Conservation (phyloP, 64 coral and sea anemone genomes). For the Montipora efflorescens region DNA sequence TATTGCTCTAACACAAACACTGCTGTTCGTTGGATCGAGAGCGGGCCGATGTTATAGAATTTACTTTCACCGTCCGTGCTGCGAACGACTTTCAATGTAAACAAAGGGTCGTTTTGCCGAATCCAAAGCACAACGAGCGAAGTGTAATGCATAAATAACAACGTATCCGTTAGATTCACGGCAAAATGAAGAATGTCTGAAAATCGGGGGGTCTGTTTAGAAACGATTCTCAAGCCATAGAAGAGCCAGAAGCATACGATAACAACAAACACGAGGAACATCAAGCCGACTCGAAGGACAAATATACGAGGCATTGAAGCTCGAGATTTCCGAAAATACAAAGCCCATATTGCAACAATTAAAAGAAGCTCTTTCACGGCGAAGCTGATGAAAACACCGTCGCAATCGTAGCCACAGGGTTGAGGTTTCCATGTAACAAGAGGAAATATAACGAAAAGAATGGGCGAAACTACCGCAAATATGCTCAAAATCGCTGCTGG, state of each 20-base stretch:
- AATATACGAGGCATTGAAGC: conserved; percentile 87
- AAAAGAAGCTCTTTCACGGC: conserved; percentile 90
- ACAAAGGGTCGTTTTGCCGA: conserved; percentile 82
- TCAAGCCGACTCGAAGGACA: conserved; percentile 83
- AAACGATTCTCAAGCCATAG: conserved; percentile 87
- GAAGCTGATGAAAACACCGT: conserved; percentile 95
- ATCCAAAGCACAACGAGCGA: conserved; percentile 95
- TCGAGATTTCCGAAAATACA: conserved; percentile 94
- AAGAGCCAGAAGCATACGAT: conserved; percentile 96
- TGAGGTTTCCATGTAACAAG: conserved; percentile 80
- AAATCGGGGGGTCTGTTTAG: conserved; percentile 52
- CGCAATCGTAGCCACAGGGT: conserved; percentile 84
- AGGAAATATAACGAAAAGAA: conserved; percentile 93
- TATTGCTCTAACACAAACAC: conserved; percentile 94
- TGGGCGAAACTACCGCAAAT: conserved; percentile 79
- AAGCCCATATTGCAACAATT: conserved; percentile 93
- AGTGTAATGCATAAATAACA: conserved; percentile 94
- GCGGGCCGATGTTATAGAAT: conserved; percentile 84
- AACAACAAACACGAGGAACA: conserved; percentile 82
- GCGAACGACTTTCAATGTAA: conserved; percentile 96
- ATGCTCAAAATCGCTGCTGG: conserved; percentile 71
- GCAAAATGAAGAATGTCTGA: conserved; percentile 82
- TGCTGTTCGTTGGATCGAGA: conserved; percentile 95
- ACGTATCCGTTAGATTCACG: conserved; percentile 74
- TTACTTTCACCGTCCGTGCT: conserved; percentile 93